Base-by-base conservation (phyloP, 2,113 vertebrate species). In the Datnioides undecimradiatus region DNA sequence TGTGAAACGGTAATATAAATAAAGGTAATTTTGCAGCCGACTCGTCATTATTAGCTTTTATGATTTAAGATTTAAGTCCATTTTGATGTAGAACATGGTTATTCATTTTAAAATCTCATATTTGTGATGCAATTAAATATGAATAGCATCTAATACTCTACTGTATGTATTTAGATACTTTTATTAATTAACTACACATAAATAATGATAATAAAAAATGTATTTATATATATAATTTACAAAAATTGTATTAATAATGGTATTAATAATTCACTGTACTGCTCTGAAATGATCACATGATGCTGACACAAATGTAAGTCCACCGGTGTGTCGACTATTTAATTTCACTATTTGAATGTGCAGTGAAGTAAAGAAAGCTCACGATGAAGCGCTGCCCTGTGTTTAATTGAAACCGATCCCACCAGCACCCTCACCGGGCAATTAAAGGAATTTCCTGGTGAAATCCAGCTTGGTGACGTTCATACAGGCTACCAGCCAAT, bases 331-430 rank as follows among this genome's bases (percentile, higher is more conserved):
- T 60, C 43, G 31, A n/a, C n/a, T n/a, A n/a, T n/a, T n/a, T n/a
- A n/a, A n/a, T n/a, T n/a, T n/a, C n/a, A n/a, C n/a, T n/a, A n/a
- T n/a, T n/a, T n/a, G n/a, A n/a, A n/a, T n/a, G n/a, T n/a, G n/a
- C n/a, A n/a, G n/a, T n/a, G 11, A 58, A 34, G 2, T 10, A 40
- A 40, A 40, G 34, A 60, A 40, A 60, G 36, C 14, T 40, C 5
- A 25, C 25, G n/a, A 25, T 41, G 55, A n/a, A n/a, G n/a, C n/a
- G n/a, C n/a, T n/a, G n/a, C n/a, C n/a, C n/a, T 38, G 17, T 46
- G 34, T 68, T 57, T 52, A 43, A 66, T 67, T 65, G 4, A 72
- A 73, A 57, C 46, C 17, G 45, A 34, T 48, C 52, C 73, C 52
- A n/a, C 25, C 34, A 46, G 68, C 40, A n/a, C 2, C 0, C 38